Evolutionary conservation across 2,113 vertebrate species (phyloP).

Genomic region (Epinephelus fuscoguttatus): DNA sequence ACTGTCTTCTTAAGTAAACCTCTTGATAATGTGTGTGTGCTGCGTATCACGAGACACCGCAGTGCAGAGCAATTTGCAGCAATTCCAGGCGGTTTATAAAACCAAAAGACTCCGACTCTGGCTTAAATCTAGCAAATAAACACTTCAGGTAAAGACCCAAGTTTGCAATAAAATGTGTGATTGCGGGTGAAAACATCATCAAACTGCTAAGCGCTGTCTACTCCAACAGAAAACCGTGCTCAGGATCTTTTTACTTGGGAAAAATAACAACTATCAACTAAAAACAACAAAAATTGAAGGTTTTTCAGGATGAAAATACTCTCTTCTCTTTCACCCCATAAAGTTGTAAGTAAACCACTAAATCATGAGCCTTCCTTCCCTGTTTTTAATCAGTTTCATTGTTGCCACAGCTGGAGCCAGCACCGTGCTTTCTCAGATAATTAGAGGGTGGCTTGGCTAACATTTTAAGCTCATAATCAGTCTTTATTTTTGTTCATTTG

Average conservation of each 20-base stretch:
- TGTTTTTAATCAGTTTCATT: constrained; percentile 32
- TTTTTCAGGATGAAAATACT: neutral
- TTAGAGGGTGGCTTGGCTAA: neutral
- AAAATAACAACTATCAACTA: neutral
- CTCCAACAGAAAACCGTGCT: neutral
- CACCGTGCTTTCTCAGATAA: neutral
- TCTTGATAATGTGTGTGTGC: constrained; percentile 15
- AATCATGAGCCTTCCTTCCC: neutral
- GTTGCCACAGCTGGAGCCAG: constrained; percentile 7
- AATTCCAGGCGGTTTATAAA: neutral
- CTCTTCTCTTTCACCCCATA: neutral
- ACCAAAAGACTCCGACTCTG: neutral
- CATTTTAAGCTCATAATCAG: constrained; percentile 2
- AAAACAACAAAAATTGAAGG: neutral
- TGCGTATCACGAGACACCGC: neutral
- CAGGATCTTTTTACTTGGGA: neutral
- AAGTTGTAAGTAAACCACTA: neutral
- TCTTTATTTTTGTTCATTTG: neutral
- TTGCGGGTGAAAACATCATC: neutral
- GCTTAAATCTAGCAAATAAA: neutral
- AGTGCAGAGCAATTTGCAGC: constrained; percentile 1
- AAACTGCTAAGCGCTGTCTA: neutral
- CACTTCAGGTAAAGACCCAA: neutral
- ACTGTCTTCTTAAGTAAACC: constrained; percentile 82
- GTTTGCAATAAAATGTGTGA: neutral